Evolutionary conservation across 2,797 vertebrate genomes (phyloP).

Genomic region (Pseudochirops cupreus): DNA sequence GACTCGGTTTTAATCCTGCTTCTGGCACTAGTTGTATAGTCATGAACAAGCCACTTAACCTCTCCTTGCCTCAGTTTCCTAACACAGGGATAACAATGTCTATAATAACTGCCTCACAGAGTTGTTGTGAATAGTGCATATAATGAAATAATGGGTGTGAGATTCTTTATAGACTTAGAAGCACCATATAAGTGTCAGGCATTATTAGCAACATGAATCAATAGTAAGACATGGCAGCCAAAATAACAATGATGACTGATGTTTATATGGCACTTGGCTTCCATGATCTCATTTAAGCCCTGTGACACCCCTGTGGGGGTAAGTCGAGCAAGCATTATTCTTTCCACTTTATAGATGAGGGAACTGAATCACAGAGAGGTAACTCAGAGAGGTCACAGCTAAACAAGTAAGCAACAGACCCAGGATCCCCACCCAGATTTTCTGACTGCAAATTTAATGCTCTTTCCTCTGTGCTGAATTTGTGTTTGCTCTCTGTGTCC

Average conservation of each 20-base stretch:
- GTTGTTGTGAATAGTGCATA: not conserved
- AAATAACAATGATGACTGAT: not conserved
- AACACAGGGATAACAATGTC: not conserved
- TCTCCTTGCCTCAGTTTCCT: not conserved
- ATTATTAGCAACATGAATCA: conserved; percentile 1
- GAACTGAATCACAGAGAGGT: not conserved
- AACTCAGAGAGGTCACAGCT: not conserved
- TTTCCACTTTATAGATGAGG: not conserved
- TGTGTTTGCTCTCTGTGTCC: not conserved
- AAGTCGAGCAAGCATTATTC: not conserved
- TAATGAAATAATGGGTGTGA: not conserved
- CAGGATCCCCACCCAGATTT: not conserved
- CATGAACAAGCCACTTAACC: not conserved
- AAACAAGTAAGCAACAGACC: not conserved
- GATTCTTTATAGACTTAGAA: not conserved
- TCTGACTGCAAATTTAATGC: not conserved
- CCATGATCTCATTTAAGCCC: not conserved
- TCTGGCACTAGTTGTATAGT: not conserved
- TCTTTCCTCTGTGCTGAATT: not conserved
- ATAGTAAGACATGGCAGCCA: not conserved
- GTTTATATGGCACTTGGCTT: not conserved
- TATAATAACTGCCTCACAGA: not conserved
- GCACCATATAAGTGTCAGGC: not conserved
- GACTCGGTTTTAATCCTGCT: not conserved
- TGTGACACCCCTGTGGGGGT: not conserved